Conservation (phyloP, 1,140 invertebrate species). For the Drosophila rhopaloa region DNA sequence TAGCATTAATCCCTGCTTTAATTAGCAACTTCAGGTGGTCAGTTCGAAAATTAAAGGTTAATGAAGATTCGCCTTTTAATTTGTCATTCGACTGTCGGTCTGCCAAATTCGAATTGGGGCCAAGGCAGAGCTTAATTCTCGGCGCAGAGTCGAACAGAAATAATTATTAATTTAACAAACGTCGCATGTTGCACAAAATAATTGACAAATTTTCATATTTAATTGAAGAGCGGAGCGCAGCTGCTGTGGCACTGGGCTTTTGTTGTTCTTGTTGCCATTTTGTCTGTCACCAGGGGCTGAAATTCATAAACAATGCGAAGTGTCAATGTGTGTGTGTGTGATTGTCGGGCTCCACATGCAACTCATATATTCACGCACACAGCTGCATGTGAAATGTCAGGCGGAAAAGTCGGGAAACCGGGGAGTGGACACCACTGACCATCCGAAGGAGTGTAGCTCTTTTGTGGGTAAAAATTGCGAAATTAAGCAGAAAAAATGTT, state of each 20-base stretch:
- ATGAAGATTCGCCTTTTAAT: slow-evolving; percentile 46
- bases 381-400: slow-evolving; percentile 69
- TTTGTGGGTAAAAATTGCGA: slow-evolving; percentile 67
- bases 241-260: slow-evolving; percentile 47
- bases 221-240: slow-evolving; percentile 76
- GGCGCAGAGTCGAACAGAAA: slow-evolving; percentile 56
- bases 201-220: slow-evolving; percentile 84
- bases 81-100: slow-evolving; percentile 40
- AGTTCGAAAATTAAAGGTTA: slow-evolving; percentile 34
- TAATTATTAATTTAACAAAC: slow-evolving; percentile 82
- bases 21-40: slow-evolving; percentile 32
- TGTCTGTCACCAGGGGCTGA: slow-evolving; percentile 72
- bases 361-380: slow-evolving; percentile 62
- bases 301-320: slow-evolving; percentile 76
- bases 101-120: slow-evolving; percentile 30
- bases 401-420: slow-evolving; percentile 13
- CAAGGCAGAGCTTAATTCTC: slow-evolving; percentile 38
- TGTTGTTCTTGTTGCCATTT: slow-evolving; percentile 35
- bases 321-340: slow-evolving; percentile 30
- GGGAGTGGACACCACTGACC: slow-evolving; percentile 5
- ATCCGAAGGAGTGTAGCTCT: slow-evolving; percentile 21
- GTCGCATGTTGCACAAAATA: slow-evolving; percentile 82
- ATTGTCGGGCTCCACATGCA: slow-evolving; percentile 10
- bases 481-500: slow-evolving; percentile 78
- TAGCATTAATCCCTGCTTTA: background rate